These are phyloP conservation scores for Drosophila punjabiensis DNA, from an alignment of 1,140 invertebrate genomes.

Conservation along the genomic window DNA sequence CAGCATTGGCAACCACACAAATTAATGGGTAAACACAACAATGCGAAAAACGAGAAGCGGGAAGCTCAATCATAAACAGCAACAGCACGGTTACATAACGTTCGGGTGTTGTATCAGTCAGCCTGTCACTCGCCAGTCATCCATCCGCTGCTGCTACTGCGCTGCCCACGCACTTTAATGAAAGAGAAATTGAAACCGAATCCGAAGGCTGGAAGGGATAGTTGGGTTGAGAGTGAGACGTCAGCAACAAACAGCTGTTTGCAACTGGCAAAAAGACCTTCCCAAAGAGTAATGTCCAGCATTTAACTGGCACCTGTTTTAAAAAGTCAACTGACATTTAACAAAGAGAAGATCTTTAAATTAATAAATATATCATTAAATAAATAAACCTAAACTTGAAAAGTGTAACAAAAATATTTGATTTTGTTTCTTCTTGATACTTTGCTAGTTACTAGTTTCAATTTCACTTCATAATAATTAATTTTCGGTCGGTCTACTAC, in stretches of 20 bases:
- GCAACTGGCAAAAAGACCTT: not conserved
- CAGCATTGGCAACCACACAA: conserved; percentile 30
- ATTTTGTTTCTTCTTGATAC: too few relatives aligned
- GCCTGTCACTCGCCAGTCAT: conserved; percentile 8
- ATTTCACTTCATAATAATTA: too few relatives aligned
- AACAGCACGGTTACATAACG: conserved; percentile 59
- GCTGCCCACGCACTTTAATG: conserved; percentile 26
- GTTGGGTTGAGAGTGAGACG: not conserved
- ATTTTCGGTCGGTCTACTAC: too few relatives aligned
- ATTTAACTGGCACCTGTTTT: not conserved
- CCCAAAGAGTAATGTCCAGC: not conserved
- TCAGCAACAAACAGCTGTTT: conserved; percentile 33
- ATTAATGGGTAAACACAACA: conserved; percentile 46
- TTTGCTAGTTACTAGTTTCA: too few relatives aligned
- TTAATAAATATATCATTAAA: too few relatives aligned
- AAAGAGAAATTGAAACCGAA: conserved; percentile 30
- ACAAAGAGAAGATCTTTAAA: too few relatives aligned
- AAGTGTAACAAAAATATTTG: too few relatives aligned
- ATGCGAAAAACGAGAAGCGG: conserved; percentile 44
- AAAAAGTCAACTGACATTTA: not conserved
- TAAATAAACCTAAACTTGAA: too few relatives aligned
- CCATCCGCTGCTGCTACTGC: not conserved
- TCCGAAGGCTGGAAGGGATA: not conserved
- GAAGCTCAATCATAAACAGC: conserved; percentile 63
- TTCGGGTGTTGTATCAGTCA: conserved; percentile 49